phyloP scores from a whole-genome alignment of 30 jellyfish, hydroid and myxozoan genomes.

The Morbakka virulenta region DNA sequence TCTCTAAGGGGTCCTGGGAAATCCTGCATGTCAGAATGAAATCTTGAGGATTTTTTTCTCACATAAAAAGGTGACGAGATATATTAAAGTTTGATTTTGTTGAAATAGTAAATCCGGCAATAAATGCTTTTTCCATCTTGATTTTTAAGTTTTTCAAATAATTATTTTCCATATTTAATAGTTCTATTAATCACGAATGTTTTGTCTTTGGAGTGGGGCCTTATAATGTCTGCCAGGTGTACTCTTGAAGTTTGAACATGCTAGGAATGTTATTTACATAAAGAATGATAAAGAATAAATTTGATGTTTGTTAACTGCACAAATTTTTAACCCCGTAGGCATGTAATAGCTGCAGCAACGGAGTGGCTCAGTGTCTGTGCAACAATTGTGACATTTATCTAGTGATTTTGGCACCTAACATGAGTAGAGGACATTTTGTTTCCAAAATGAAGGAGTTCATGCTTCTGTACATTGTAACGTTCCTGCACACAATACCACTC shows the following conservation, averaged over 20 bases:
- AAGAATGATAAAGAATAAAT: neutral
- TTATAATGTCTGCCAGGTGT: constrained; percentile 18
- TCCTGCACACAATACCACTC: neutral
- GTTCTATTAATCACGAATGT: neutral
- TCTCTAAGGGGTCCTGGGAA: neutral
- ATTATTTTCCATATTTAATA: neutral
- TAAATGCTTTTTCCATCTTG: neutral
- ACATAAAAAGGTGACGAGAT: neutral
- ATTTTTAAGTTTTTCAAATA: neutral
- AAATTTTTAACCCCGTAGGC: too few species aligned
- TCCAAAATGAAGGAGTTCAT: neutral
- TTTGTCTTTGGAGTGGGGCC: neutral
- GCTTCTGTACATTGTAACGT: neutral
- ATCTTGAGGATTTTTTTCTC: neutral
- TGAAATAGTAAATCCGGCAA: neutral
- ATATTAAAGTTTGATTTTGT: neutral
- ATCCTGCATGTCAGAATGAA: neutral
- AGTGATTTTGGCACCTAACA: neutral
- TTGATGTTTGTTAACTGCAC: too few species aligned
- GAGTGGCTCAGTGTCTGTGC: neutral
- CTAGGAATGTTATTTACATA: constrained; percentile 29
- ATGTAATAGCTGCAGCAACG: neutral
- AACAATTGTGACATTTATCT: too few species aligned
- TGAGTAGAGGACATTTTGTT: neutral
- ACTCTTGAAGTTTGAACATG: constrained; percentile 41